Conservation (phyloP, 2,888 invertebrate species). For the Lasioglossum marginatum region DNA sequence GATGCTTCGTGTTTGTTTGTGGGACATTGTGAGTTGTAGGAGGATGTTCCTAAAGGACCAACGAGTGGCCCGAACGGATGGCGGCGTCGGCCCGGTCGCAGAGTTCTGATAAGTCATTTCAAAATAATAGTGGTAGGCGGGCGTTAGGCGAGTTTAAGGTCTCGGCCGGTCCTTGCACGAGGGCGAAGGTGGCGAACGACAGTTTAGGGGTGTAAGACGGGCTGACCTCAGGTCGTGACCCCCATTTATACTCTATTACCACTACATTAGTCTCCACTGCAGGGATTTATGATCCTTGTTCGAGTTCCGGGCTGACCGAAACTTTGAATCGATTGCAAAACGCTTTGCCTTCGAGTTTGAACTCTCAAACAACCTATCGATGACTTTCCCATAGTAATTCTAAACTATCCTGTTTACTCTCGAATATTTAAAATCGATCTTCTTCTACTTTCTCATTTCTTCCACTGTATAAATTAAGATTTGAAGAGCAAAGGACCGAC, state of each 20-base stretch:
- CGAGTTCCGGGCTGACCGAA: constrained; percentile 78
- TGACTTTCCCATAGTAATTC: background rate
- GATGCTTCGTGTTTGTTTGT: background rate
- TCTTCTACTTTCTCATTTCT: background rate
- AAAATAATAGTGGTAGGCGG: constrained; percentile 71
- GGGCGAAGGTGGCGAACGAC: constrained; percentile 82
- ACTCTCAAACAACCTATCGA: background rate
- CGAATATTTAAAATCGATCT: background rate
- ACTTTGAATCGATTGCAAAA: constrained; percentile 73
- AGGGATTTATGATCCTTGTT: constrained; percentile 82
- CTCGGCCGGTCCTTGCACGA: constrained; percentile 79
- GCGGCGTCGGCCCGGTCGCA: constrained; percentile 48
- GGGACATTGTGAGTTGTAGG: background rate
- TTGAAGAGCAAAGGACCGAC: background rate
- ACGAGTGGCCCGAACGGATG: constrained; percentile 44
- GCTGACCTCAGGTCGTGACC: constrained; percentile 83
- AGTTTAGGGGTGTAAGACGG: constrained; percentile 83
- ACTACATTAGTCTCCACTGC: constrained; percentile 83
- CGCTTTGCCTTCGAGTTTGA: constrained; percentile 35
- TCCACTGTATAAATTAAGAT: background rate
- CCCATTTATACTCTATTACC: constrained; percentile 85
- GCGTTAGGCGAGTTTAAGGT: constrained; percentile 81
- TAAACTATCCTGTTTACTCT: background rate
- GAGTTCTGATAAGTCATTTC: constrained; percentile 72
- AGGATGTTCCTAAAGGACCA: background rate